A percentile compares a stretch with the other conserved stretches of the same genome.
phyloP scores from a whole-genome alignment of 1,140 invertebrate genomes.

The Cepaea nemoralis region DNA sequence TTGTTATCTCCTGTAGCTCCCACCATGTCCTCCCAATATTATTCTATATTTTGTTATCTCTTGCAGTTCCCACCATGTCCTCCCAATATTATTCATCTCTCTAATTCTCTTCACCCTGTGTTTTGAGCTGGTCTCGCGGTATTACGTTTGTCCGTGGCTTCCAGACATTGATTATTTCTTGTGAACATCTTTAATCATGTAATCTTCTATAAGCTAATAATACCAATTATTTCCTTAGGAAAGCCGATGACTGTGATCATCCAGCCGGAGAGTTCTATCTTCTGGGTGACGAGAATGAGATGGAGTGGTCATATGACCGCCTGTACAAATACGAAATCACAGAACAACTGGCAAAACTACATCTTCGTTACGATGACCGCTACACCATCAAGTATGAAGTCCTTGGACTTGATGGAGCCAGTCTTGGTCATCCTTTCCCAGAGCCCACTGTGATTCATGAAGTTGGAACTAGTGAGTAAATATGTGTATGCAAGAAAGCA shows the following conservation, averaged over 20 bases:
- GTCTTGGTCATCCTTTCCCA: background rate
- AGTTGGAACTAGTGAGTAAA: slow-evolving; percentile 30
- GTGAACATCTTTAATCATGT: too few relatives aligned
- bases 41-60: too few relatives aligned
- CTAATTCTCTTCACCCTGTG: too few relatives aligned
- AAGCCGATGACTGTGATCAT: background rate
- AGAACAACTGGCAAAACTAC: slow-evolving; percentile 20
- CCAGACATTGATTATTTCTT: too few relatives aligned
- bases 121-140: too few relatives aligned
- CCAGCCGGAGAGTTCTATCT: slow-evolving; percentile 51
- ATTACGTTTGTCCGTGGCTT: too few relatives aligned
- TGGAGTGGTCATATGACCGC: slow-evolving; percentile 48
- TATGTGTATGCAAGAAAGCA: too few relatives aligned
- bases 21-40: too few relatives aligned
- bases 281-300: slow-evolving; percentile 47
- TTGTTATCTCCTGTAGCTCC: too few relatives aligned
- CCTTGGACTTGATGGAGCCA: slow-evolving; percentile 22
- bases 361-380: slow-evolving; percentile 39
- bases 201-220: too few relatives aligned
- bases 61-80: too few relatives aligned
- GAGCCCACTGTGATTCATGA: slow-evolving; percentile 33
- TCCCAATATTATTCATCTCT: too few relatives aligned
- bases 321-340: slow-evolving; percentile 52
- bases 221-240: background rate
- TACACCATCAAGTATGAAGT: slow-evolving; percentile 36